Base-by-base conservation (phyloP, 1,140 invertebrate genomes). In the Macrotrachela quadricornifera region DNA sequence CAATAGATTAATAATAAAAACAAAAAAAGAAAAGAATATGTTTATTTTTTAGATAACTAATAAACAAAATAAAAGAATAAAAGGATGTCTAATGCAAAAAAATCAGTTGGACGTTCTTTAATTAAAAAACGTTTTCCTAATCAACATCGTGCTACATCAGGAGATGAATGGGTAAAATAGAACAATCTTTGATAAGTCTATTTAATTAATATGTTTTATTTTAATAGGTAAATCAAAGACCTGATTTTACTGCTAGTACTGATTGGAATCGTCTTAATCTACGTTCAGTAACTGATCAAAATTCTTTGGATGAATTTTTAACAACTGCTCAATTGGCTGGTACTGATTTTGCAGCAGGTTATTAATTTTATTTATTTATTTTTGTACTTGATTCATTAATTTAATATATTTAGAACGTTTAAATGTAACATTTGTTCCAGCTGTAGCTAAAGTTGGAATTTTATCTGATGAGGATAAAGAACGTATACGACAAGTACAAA, bases 291-390 rank as follows among this genome's bases (percentile, higher is more conserved):
- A 97, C 90, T 0, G 88, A 95, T 63, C 84, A 96, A 65, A 85
- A 79, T 49, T 85, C 84, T 16, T 79, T 96, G 54, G 83, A 94
- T 72, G 91, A 96, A 60, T 96, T 97, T 67, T 69, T 97, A 1
- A 80, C 82, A 0, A 95, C 83, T 1, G 90, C 90, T 10, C 80
- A 91, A 68, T 68, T 97, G 44, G 87, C 90, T 4, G 83, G 84
- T 21, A 85, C 80, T 10, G 85, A 95, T 64, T 97, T 94, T 68
- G 70, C 64, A 39, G 71, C 73, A 61, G 73, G 75, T 75, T 41
- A 41, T 21, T 17, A 49, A 52, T 16, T 1, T 18, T 1, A 42
- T 42, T 38, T 51, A 44, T 30, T 50, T 46, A 47, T 13, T 45
- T 54, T 53, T 39, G 16, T 6, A 0, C 15, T 41, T 39, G 11